Evolutionary conservation across 2,888 invertebrate species (phyloP), one percentile per base, ranked within the genome.

Genomic region (Dolomedes plantarius): DNA sequence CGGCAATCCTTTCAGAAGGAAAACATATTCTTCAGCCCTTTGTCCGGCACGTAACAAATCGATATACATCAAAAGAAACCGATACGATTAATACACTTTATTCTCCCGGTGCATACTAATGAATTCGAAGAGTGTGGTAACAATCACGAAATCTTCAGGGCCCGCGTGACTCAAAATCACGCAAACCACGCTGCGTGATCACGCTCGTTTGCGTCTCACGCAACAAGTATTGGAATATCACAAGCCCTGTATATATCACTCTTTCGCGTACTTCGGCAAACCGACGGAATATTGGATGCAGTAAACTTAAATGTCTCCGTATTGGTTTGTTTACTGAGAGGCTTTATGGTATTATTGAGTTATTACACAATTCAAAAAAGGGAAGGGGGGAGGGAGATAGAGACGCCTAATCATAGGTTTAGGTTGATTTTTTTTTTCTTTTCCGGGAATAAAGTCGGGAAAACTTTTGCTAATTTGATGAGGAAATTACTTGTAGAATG

Each of bases 211-310:
- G 41, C 41, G n/a, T 9, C 39, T 11, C 78, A 72, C 36, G 78
- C 71, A 16, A 72, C n/a, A 19, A 41, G 39, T 79, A 79, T 79
- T 39, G 78, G 46, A 39, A 31, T 72, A 62, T 68, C 41, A 23
- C 5, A 6, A n/a, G n/a, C n/a, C n/a, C 46, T 23, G 16, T 56
- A 56, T 46, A 6, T 56, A 56, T 56, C 56, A 23, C 56, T 56
- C 56, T 56, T 56, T 56, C 6, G 23, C 56, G 5, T 46, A 23
- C 56, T 23, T 19, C 23, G 2, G 5, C 1, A 46, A 56, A 7
- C 7, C 36, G n/a, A n/a, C n/a, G 36, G 5, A 36, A 9, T 56
- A 23, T 56, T 23, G 19, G 56, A 23, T 2, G 11, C 23, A 23
- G 3, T 56, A 23, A 23, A 56, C 16, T 46, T 56, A 56, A 56